Evolutionary conservation across 1,140 invertebrate species (phyloP).

Genomic region (Drosophila equinoxialis): DNA sequence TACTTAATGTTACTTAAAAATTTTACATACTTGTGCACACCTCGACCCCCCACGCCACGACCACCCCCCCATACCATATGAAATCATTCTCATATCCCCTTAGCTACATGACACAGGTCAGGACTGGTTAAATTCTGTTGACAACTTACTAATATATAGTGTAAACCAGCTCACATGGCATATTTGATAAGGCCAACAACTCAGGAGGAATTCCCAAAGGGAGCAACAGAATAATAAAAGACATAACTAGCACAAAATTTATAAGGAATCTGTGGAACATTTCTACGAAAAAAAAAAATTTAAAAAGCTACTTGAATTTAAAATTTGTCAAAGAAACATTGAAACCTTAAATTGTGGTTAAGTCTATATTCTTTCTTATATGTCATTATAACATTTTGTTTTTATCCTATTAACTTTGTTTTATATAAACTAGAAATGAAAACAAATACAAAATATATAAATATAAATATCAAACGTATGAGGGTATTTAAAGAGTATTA

Average conservation of each 20-base stretch:
- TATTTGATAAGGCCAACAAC: constrained; percentile 6
- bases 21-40: constrained; percentile 29
- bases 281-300: neutral
- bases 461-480: too few relatives aligned
- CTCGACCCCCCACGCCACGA: neutral
- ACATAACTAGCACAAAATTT: neutral
- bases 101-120: constrained; percentile 5
- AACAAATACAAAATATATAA: too few relatives aligned
- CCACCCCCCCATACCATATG: neutral
- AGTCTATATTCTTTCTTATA: too few relatives aligned
- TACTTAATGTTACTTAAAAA: constrained; percentile 34
- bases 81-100: neutral
- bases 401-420: too few relatives aligned
- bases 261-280: neutral
- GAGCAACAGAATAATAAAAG: neutral
- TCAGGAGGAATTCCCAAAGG: neutral
- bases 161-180: constrained; percentile 8
- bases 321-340: neutral
- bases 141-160: neutral
- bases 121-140: neutral
- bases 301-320: neutral
- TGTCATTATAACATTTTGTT: too few relatives aligned
- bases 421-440: too few relatives aligned
- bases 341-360: too few relatives aligned
- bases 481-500: too few relatives aligned